Percentiles rank a stretch among this genome's conserved stretches.
These are phyloP conservation scores for Alouatta palliata DNA, from an alignment of 2,113 vertebrate genomes.

Conservation along the genomic window DNA sequence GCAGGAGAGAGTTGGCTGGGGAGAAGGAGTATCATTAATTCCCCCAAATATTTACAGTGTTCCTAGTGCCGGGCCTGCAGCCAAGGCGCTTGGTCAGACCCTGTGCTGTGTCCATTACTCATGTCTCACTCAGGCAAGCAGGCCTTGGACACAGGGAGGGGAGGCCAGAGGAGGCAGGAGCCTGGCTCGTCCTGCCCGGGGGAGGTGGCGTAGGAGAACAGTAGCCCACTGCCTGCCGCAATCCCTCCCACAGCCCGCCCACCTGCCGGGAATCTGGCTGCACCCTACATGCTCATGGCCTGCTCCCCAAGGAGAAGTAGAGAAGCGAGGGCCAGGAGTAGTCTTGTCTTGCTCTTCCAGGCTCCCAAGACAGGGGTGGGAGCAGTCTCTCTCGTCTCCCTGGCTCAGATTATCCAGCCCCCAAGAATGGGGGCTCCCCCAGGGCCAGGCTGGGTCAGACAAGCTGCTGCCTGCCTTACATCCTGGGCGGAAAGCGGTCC, in stretches of 20 bases:
- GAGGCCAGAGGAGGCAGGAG: background rate
- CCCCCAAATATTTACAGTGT: conserved; percentile 78
- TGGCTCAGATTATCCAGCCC: background rate
- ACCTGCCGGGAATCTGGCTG: conserved; percentile 49
- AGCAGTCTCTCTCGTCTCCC: background rate
- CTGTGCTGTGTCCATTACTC: conserved; percentile 51
- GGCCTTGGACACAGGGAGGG: conserved; percentile 4
- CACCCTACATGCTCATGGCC: background rate
- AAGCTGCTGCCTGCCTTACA: conserved; percentile 68
- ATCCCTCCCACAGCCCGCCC: conserved; percentile 38
- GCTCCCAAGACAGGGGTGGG: background rate
- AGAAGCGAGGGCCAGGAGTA: background rate
- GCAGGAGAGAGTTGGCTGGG: background rate
- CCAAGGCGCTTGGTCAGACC: conserved; percentile 62
- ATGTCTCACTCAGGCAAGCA: conserved; percentile 25
- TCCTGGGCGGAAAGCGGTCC: conserved; percentile 61
- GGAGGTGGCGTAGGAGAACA: background rate
- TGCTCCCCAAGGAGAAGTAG: background rate
- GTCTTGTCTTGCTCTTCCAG: background rate
- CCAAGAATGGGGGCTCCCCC: background rate
- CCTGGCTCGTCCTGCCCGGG: background rate
- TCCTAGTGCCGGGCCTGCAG: conserved; percentile 52
- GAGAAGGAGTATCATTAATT: conserved; percentile 56
- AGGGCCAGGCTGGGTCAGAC: conserved; percentile 51
- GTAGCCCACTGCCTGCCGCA: background rate